Conservation (phyloP, 1,140 invertebrate species). For the Thaumatotibia leucotreta region DNA sequence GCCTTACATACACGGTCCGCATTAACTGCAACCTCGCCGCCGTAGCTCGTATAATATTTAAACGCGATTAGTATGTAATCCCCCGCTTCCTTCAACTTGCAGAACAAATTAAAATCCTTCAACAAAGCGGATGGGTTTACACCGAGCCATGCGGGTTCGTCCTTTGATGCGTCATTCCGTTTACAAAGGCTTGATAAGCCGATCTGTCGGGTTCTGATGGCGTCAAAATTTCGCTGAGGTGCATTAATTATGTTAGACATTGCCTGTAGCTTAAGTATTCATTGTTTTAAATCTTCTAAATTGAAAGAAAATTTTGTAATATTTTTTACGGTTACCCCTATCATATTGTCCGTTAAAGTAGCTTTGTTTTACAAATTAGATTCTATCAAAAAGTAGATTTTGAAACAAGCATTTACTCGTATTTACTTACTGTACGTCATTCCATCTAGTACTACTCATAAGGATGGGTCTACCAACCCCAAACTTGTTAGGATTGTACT, state of each 20-base stretch:
- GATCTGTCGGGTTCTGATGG: not conserved
- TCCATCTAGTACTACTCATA: too few species aligned
- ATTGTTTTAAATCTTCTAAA: too few species aligned
- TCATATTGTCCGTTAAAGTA: too few species aligned
- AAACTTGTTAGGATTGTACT: too few species aligned
- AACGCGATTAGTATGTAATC: not conserved
- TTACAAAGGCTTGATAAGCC: conserved; percentile 6
- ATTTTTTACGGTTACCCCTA: too few species aligned
- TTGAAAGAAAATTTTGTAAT: too few species aligned
- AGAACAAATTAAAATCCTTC: conserved; percentile 9
- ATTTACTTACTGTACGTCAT: too few species aligned
- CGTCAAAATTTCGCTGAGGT: not conserved
- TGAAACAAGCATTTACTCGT: too few species aligned
- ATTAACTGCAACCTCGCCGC: not conserved
- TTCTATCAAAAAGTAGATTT: too few species aligned
- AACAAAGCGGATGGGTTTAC: conserved; percentile 4
- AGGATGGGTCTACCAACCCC: too few species aligned
- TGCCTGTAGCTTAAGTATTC: not conserved
- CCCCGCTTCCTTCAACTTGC: not conserved
- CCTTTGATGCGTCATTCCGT: not conserved
- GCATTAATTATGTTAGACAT: not conserved
- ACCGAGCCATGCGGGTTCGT: not conserved
- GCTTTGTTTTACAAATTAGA: too few species aligned
- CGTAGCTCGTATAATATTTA: not conserved
- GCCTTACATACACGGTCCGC: not conserved